These are phyloP conservation scores for Spisula subtruncata DNA, from an alignment of 2,888 invertebrate species.

Conservation along the genomic window DNA sequence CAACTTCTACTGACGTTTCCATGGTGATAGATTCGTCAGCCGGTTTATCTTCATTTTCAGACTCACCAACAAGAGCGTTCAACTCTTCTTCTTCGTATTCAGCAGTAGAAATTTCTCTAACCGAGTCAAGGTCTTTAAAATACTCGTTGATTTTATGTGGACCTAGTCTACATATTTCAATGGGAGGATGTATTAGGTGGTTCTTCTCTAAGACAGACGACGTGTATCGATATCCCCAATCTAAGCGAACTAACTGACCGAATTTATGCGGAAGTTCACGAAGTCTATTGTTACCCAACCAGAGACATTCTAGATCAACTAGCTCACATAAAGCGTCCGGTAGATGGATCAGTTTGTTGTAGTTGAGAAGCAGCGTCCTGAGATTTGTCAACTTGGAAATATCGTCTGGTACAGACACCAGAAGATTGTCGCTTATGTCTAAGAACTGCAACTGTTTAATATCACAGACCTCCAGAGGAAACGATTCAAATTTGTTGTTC, in stretches of 20 bases:
- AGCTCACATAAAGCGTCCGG: constrained; percentile 86
- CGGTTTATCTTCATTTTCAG: constrained; percentile 8
- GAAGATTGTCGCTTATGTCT: constrained; percentile 87
- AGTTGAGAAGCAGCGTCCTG: constrained; percentile 86
- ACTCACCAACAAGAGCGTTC: constrained; percentile 27
- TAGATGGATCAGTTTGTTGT: constrained; percentile 85
- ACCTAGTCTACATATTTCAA: constrained; percentile 86
- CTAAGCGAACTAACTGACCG: constrained; percentile 83
- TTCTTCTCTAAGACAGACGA: constrained; percentile 86
- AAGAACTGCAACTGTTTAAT: constrained; percentile 85
- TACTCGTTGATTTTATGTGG: constrained; percentile 85
- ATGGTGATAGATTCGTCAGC: not conserved
- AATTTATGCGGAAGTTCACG: constrained; percentile 84
- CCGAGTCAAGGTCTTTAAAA: constrained; percentile 60
- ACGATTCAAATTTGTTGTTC: constrained; percentile 87
- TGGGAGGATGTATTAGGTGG: constrained; percentile 85
- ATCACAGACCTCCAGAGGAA: constrained; percentile 85
- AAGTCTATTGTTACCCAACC: constrained; percentile 88
- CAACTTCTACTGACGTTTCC: not conserved
- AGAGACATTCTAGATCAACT: constrained; percentile 86
- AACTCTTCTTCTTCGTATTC: constrained; percentile 56
- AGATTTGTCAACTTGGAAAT: constrained; percentile 86
- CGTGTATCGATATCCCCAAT: constrained; percentile 85
- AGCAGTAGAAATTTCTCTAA: constrained; percentile 48
- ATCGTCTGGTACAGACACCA: constrained; percentile 81